Conservation (phyloP, 2,888 invertebrate genomes). For the Pachliopta kotzebuea region DNA sequence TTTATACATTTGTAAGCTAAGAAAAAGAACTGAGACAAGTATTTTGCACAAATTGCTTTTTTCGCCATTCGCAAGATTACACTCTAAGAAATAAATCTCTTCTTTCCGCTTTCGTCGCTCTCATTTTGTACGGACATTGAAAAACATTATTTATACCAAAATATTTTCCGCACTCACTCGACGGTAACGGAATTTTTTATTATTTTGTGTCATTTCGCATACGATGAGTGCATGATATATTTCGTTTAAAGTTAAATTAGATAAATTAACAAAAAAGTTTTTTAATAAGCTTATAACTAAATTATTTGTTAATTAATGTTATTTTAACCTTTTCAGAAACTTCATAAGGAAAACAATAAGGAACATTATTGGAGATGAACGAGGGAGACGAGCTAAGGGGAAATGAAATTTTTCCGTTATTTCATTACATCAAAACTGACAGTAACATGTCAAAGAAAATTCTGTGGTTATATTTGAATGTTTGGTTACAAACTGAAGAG, state of each 20-base stretch:
- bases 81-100: conserved; percentile 76
- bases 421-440: not conserved
- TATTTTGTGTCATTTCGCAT: not conserved
- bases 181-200: conserved; percentile 3
- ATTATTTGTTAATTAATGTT: not conserved
- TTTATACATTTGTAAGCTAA: conserved; percentile 47
- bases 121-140: conserved; percentile 50
- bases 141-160: conserved; percentile 29
- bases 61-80: conserved; percentile 75
- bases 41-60: conserved; percentile 70
- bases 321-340: not conserved
- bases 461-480: not conserved
- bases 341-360: conserved; percentile 1
- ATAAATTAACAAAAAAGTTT: not conserved
- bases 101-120: conserved; percentile 60
- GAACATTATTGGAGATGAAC: not conserved
- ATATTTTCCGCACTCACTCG: conserved; percentile 24
- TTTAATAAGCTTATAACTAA: no score
- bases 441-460: not conserved
- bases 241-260: not conserved
- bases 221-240: not conserved
- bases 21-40: conserved; percentile 56
- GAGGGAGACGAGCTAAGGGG: not conserved
- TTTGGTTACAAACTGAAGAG: not conserved
- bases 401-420: not conserved